Evolutionary conservation across 2,888 invertebrate genomes (phyloP), one percentile per base, ranked within the genome.

Genomic region (Kryphioiulus occultus): DNA sequence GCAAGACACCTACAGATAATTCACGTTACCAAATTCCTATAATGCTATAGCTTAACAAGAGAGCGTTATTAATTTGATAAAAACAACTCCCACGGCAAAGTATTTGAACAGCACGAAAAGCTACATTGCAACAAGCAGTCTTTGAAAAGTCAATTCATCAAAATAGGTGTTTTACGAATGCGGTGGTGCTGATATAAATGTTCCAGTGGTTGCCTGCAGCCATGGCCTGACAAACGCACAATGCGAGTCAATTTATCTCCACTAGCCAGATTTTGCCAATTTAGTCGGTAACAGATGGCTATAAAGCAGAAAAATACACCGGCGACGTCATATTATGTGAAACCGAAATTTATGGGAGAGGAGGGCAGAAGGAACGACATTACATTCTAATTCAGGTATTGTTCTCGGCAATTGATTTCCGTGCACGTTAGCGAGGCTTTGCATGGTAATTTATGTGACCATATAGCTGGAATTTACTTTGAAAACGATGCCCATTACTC

Each of bases 231-330:
- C 53, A 53, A 53, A 53, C n/a, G 53, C 53, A 53, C 53, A 53
- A 53, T 53, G 19, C 53, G 53, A 53, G 53, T 17, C 53, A 53
- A 53, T 53, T 53, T 53, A 53, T 53, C 53, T 53, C 53, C 53
- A 53, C 10, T 12, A 53, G 53, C 53, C 53, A 53, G 53, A 53
- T 53, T 53, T 53, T 7, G 12, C 53, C 53, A 53, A 53, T 53
- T 53, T 53, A n/a, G 53, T 53, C 7, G 53, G 53, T 53, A 53
- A 53, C 53, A 53, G n/a, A 53, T 53, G 53, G 53, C 53, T n/a
- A 53, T 53, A 53, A 53, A 53, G n/a, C n/a, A n/a, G 53, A 53
- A 53, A 53, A 53, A 53, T 53, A 53, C 53, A 53, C 53, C 53
- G 53, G 53, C 53, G 19, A 53, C 53, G 53, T 53, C 53, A 53